These are phyloP conservation scores for Ochropleura plecta DNA, from an alignment of 2,888 invertebrate genomes.

Conservation along the genomic window DNA sequence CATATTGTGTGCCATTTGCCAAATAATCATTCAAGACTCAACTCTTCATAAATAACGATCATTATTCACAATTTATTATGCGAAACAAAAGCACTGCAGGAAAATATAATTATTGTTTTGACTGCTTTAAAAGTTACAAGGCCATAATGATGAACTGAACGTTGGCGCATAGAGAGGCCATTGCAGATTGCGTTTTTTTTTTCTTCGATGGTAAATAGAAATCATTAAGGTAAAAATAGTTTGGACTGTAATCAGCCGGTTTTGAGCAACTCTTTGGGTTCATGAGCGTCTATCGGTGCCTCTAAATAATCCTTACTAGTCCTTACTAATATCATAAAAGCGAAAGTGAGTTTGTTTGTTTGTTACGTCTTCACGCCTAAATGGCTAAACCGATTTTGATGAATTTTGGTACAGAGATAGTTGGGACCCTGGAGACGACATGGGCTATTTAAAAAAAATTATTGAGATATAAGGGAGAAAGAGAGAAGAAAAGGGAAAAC, in stretches of 20 bases:
- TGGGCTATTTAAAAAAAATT: too few relatives aligned
- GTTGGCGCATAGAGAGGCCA: neutral
- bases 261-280: neutral
- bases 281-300: neutral
- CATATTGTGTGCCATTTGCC: slow-evolving; percentile 52
- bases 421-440: too few relatives aligned
- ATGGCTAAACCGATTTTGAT: too few relatives aligned
- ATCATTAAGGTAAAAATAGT: neutral
- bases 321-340: too few relatives aligned
- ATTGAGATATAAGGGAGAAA: too few relatives aligned
- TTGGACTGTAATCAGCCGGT: neutral
- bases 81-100: slow-evolving; percentile 26
- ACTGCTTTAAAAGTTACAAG: slow-evolving; percentile 8
- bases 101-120: slow-evolving; percentile 37
- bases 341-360: too few relatives aligned
- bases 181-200: neutral
- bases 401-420: too few relatives aligned
- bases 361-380: too few relatives aligned
- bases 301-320: neutral
- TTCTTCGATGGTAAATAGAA: neutral
- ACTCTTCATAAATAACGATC: slow-evolving; percentile 47
- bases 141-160: neutral
- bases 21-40: slow-evolving; percentile 55
- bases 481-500: too few relatives aligned
- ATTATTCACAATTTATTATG: slow-evolving; percentile 48